Base-by-base conservation (phyloP, 2,888 invertebrate genomes). In the Drosophila imparisetae region DNA sequence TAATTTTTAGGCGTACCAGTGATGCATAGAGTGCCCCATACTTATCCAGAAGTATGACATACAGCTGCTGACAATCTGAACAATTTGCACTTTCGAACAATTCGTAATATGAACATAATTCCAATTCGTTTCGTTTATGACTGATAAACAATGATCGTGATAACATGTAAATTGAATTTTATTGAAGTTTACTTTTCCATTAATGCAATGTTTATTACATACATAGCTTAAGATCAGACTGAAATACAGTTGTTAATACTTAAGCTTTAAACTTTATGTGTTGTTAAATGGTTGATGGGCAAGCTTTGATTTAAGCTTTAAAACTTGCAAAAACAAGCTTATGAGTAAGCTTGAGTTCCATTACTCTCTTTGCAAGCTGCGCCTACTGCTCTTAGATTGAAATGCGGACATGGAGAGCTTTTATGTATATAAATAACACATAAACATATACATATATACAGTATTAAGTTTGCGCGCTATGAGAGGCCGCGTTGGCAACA, bases 21-120 rank as follows among this genome's bases (percentile, higher is more conserved):
- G 66, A 91, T 99, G 7, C 99, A 99, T 93, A 86, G 99, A 49
- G 98, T 99, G 89, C 96, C 98, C 0, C 63, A 86, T n/a, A 98
- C 98, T 1, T 99, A 98, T 93, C 99, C 99, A 0, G 76, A 91
- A 0, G 96, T 96, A 4, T 99, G 99, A 99, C 99, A 99, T 93
- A 96, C 95, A 8, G 92, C 94, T 2, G 92, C 91, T 0, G 99
- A 99, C 92, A 96, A 98, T 92, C 93, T 55, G 0, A 15, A 49
- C 2, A 69, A 75, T 29, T 52, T 84, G 18, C 72, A 84, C 29
- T 81, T 67, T 52, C 15, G 1, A 29, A 29, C 29, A 6, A 29
- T 29, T 29, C 29, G 29, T 29, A 7, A 29, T 29, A 29, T 29
- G 7, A 29, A 29, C 29, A 29, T 7, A 29, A 29, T 29, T 29